Conservation (phyloP, 2,113 vertebrate species). For the Nyctibius bracteatus region DNA sequence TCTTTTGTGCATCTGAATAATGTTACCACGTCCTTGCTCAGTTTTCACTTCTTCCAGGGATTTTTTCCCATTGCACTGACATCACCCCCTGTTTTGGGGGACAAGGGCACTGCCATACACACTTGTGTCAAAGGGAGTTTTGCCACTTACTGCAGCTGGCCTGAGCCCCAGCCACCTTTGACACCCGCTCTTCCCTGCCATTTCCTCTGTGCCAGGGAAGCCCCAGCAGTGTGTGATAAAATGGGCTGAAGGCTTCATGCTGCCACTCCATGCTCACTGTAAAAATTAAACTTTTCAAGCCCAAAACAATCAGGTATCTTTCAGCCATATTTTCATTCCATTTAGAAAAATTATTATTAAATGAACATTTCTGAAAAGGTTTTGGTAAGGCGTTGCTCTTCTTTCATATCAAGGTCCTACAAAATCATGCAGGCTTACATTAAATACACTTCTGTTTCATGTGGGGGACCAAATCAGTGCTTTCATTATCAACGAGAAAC, state of each 20-base stretch:
- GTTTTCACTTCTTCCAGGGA: background rate
- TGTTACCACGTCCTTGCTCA: background rate
- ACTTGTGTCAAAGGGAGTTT: background rate
- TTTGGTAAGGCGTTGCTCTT: conserved; percentile 35
- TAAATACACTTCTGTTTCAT: background rate
- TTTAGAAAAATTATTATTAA: background rate
- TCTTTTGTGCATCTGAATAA: background rate
- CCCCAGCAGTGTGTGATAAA: background rate
- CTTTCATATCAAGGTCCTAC: background rate
- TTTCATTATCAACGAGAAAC: conserved; percentile 47
- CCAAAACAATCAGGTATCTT: background rate
- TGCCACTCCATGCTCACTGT: background rate
- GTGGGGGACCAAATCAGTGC: background rate
- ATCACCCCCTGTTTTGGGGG: background rate
- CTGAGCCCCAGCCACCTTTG: background rate
- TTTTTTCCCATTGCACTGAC: background rate
- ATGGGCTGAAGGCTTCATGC: background rate
- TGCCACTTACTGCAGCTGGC: background rate
- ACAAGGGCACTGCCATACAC: background rate
- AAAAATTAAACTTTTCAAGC: background rate
- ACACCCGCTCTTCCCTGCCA: background rate
- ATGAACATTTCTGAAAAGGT: background rate
- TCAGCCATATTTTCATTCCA: background rate
- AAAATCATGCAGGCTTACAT: background rate
- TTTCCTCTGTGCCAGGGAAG: background rate